Base-by-base conservation (phyloP, 2,113 vertebrate species). In the Murina feae region DNA sequence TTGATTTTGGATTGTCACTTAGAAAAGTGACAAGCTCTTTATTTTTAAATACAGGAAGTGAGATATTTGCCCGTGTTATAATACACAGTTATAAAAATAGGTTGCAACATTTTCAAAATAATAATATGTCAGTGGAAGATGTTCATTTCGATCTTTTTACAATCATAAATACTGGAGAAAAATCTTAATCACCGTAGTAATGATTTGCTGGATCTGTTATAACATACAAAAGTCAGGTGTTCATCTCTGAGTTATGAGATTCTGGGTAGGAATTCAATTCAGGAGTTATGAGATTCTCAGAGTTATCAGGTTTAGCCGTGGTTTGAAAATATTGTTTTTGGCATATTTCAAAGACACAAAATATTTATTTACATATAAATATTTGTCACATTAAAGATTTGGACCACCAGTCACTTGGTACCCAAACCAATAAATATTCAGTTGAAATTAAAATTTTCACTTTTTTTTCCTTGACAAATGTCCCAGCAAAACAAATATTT, bases 111-210 rank as follows among this genome's bases (percentile, higher is more conserved):
- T 94, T 95, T 83, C 60, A 94, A 94, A 93, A 85, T 81, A 84
- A 66, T 79, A 71, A 85, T 72, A 83, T 83, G 37, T 58, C 10
- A 63, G 32, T 39, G 16, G 49, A 90, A 90, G 47, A 88, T 23
- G 32, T 92, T 86, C 20, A 65, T 16, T 66, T 55, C 12, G 71
- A 49, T 93, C 17, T 75, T 89, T 96, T 88, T 88, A 72, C 25
- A 95, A 83, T 95, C 37, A 76, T 86, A 95, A 96, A 95, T 87
- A 93, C 14, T 93, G 75, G 84, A 93, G 32, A 86, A 94, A 94
- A 72, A 74, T 32, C 6, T 84, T 72, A 21, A 71, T 86, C 5
- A 51, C 58, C 75, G 51, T 11, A 86, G 42, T 21, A 89, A 76
- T 65, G 91, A 93, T 83, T 69, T 14, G 30, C 35, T 35, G 49